Conservation (phyloP, 2,888 invertebrate genomes). For the Lissocephala sabroskyi region DNA sequence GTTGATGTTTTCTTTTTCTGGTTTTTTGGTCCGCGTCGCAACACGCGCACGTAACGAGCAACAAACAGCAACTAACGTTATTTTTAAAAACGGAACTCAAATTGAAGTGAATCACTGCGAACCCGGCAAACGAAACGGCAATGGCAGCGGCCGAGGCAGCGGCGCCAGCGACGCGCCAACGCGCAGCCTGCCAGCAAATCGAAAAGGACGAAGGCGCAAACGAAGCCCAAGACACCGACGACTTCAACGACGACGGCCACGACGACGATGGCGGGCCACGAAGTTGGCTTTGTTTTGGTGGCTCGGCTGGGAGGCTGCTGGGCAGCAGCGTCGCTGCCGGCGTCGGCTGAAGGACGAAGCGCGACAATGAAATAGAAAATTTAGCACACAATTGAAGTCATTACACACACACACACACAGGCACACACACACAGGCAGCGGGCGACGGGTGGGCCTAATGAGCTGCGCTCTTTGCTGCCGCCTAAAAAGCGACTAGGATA, state of each 20-base stretch:
- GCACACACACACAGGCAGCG: not conserved
- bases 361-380: conserved; percentile 57
- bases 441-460: too few relatives aligned
- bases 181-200: conserved; percentile 3
- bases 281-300: conserved; percentile 25
- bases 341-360: conserved; percentile 20
- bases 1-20: not conserved
- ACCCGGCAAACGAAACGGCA: conserved; percentile 6
- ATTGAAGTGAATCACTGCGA: conserved; percentile 46
- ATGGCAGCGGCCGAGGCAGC: conserved; percentile 16
- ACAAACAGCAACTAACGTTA: conserved; percentile 71
- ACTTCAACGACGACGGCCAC: conserved; percentile 24
- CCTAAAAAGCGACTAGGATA: too few relatives aligned
- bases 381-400: conserved; percentile 60
- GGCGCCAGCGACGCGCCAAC: not conserved
- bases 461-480: too few relatives aligned
- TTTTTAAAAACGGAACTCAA: conserved; percentile 63
- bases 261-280: conserved; percentile 21
- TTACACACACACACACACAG: conserved; percentile 15
- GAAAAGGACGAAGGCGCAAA: not conserved
- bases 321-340: conserved; percentile 12
- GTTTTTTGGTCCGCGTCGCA: conserved; percentile 52
- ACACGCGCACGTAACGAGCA: conserved; percentile 70
- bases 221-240: conserved; percentile 7
- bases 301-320: conserved; percentile 1